phyloP scores from a whole-genome alignment of 1,140 invertebrate genomes.

The Philotrypesis tridentata region DNA sequence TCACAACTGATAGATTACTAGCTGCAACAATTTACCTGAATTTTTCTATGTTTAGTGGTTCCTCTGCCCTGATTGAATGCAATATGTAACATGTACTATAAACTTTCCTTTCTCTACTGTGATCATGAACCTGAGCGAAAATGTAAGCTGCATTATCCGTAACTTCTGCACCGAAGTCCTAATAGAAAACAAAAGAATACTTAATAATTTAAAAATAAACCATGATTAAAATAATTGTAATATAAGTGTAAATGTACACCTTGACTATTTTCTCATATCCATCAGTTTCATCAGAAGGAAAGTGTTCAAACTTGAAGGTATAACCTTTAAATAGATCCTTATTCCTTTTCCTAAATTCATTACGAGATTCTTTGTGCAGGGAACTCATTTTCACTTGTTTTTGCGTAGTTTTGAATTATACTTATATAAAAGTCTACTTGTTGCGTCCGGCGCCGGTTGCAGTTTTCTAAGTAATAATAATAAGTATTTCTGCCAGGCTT shows the following conservation, averaged over 20 bases:
- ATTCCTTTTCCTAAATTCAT: neutral
- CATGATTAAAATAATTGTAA: neutral
- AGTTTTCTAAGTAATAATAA: no score
- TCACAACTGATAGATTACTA: neutral
- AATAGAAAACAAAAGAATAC: neutral
- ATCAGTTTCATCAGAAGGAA: neutral
- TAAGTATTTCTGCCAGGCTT: no score
- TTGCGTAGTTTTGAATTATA: no score
- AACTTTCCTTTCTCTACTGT: neutral
- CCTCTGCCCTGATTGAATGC: neutral
- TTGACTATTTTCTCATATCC: slow-evolving; percentile 13
- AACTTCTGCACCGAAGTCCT: slow-evolving; percentile 29
- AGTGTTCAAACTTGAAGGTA: slow-evolving; percentile 11
- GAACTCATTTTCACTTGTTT: no score
- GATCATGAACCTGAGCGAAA: neutral
- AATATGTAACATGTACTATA: neutral
- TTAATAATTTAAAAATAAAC: neutral
- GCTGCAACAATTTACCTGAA: slow-evolving; percentile 10
- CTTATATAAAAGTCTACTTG: no score
- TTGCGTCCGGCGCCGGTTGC: no score
- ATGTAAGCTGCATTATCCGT: neutral
- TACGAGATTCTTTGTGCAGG: no score
- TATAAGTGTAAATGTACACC: neutral
- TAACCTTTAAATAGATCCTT: slow-evolving; percentile 8
- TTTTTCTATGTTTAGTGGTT: neutral